Base-by-base conservation (phyloP, 2,113 vertebrate species). In the Uropsilus gracilis region DNA sequence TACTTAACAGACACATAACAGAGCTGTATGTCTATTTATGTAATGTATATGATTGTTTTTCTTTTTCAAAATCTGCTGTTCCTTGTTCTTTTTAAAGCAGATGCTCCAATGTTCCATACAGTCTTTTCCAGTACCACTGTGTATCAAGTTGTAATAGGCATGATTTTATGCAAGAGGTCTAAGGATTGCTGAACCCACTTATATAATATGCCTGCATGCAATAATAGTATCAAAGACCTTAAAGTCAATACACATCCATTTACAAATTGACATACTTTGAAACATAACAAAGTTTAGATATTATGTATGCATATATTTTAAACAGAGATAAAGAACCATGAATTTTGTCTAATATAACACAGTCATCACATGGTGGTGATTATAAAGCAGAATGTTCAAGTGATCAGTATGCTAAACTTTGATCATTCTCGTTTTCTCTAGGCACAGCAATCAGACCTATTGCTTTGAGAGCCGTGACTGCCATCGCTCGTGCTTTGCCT, bases 391-490 rank as follows among this genome's bases (percentile, higher is more conserved):
- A 20, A 3, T 48, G 0, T 16, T 30, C 39, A 44, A 37, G 2
- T 46, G 39, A 26, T 39, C 16, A 34, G 0, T 0, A 0, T 48
- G 34, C 96, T 97, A n/a, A 97, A 42, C 11, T 5, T 9, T 46
- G 13, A 3, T 84, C 18, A 24, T 89, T 48, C 44, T 92, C 50
- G 0, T 92, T 95, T 94, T 89, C 80, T 77, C 1, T 42, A 99
- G 99, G 99, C 86, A 99, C 98, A 5, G 99, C 99, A 1, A 98
- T 99, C 92, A 98, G 99, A 95, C 99, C 99, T 78, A 99, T 99
- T 0, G 98, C 98, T n/a, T 98, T 99, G 44, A 98, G 98, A 17
- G 99, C 99, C 0, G 99, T 99, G 44, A 99, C 99, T 0, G 98
- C 99, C 94, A 99, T 99, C 28, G 99, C 98, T 44, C 98, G 75